Conservation (phyloP, 2,797 vertebrate species). For the Diglossa cyanea region DNA sequence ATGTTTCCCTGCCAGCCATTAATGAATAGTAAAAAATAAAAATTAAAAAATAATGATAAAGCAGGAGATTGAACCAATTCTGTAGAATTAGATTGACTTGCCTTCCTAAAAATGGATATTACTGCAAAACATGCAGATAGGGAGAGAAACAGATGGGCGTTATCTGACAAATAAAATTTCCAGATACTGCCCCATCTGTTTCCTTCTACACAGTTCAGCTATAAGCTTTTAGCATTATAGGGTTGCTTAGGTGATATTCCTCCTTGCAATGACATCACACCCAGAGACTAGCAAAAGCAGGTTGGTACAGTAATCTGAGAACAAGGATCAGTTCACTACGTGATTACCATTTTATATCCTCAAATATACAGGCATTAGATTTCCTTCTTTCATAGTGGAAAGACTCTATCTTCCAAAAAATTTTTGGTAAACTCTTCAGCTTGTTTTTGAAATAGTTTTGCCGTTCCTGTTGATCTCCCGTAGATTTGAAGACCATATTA, state of each 20-base stretch:
- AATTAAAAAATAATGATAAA: conserved; percentile 44
- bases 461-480: not conserved
- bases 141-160: conserved; percentile 73
- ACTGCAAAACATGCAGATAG: conserved; percentile 60
- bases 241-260: conserved; percentile 53
- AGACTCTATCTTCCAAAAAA: not conserved
- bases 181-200: conserved; percentile 78
- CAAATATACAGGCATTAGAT: not conserved
- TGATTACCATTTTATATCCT: not conserved
- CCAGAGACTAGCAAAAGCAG: not conserved
- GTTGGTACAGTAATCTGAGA: conserved; percentile 6
- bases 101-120: conserved; percentile 71
- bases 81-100: conserved; percentile 63
- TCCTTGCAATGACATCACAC: conserved; percentile 5
- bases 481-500: not conserved
- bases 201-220: conserved; percentile 59
- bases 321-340: not conserved
- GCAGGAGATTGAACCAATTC: conserved; percentile 53
- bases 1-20: conserved; percentile 59
- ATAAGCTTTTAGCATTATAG: conserved; percentile 47
- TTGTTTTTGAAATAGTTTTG: not conserved
- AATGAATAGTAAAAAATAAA: conserved; percentile 67
- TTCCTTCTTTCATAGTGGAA: not conserved
- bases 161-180: conserved; percentile 74
- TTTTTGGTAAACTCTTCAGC: not conserved